These are phyloP conservation scores for Drosophila setifemur DNA, from an alignment of 1,140 invertebrate genomes.

Conservation along the genomic window DNA sequence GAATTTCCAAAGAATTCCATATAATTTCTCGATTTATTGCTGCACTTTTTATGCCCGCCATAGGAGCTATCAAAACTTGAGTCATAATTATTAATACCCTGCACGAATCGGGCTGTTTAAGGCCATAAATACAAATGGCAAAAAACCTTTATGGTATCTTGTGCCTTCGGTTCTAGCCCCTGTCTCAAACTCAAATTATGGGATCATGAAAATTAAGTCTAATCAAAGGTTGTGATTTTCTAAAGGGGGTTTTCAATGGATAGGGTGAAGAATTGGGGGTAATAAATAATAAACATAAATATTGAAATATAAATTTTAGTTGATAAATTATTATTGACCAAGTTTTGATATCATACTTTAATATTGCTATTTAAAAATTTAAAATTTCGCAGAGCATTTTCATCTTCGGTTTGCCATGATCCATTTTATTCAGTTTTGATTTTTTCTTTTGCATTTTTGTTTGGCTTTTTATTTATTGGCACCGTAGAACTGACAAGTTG, in stretches of 20 bases:
- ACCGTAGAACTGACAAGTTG: slow-evolving; percentile 51
- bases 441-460: slow-evolving; percentile 17
- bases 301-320: too few species aligned
- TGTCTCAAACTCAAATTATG: slow-evolving; percentile 53
- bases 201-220: slow-evolving; percentile 55
- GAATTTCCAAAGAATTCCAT: neutral
- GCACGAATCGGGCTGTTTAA: slow-evolving; percentile 26
- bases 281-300: too few species aligned
- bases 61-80: slow-evolving; percentile 12
- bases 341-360: too few species aligned
- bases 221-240: slow-evolving; percentile 68
- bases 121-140: slow-evolving; percentile 28
- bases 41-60: slow-evolving; percentile 1
- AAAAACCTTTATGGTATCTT: slow-evolving; percentile 34
- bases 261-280: too few species aligned
- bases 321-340: neutral
- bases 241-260: slow-evolving; percentile 6
- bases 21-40: slow-evolving; percentile 3
- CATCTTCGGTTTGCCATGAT: neutral
- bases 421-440: neutral
- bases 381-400: neutral
- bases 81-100: slow-evolving; percentile 33
- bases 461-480: slow-evolving; percentile 55
- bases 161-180: slow-evolving; percentile 16
- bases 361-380: neutral